Base-by-base conservation (phyloP, 1,140 invertebrate species). In the Pteromalus puparum region DNA sequence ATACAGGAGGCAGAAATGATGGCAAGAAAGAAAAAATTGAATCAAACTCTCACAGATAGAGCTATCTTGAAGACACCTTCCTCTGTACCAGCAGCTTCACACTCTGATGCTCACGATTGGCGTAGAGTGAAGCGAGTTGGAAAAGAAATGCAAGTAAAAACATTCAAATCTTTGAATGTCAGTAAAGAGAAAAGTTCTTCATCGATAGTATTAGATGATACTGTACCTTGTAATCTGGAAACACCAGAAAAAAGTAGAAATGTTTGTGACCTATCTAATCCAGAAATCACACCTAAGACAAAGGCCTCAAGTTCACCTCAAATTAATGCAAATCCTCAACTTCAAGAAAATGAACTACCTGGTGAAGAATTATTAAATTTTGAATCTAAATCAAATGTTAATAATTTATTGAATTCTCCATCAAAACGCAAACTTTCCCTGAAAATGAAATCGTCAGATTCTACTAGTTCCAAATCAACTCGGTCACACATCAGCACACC, bases 61-160 rank as follows among this genome's bases (percentile, higher is more conserved):
- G 1, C 24, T 75, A 12, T 30, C n/a, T 85, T 85, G 42, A 81
- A 81, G 53, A 79, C 75, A 24, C 34, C 84, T 38, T 24, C 0
- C 1, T 78, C 75, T 79, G 26, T 79, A 5, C 74, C 80, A 46
- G 67, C 61, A 46, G 7, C 48, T 68, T 83, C 18, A 9, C 81
- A 80, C 38, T 82, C 67, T 70, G 76, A 85, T 82, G 68, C 30
- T 34, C 3, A 70, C 65, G 48, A 86, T 78, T 86, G 85, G 85
- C 61, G 61, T 2, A 83, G 81, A 53, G 34, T 86, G 2, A 86
- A 86, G 28, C 18, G n/a, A 34, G 81, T 86, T 34, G 81, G 70
- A 12, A 82, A 80, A 80, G 85, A 86, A 68, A 83, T 86, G 85
- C 75, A 86, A 70, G 70, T 70, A 38, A 86, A 83, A 61, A 83